These are phyloP conservation scores for Dryomyza anilis DNA, from an alignment of 2,888 invertebrate species.

Conservation along the genomic window DNA sequence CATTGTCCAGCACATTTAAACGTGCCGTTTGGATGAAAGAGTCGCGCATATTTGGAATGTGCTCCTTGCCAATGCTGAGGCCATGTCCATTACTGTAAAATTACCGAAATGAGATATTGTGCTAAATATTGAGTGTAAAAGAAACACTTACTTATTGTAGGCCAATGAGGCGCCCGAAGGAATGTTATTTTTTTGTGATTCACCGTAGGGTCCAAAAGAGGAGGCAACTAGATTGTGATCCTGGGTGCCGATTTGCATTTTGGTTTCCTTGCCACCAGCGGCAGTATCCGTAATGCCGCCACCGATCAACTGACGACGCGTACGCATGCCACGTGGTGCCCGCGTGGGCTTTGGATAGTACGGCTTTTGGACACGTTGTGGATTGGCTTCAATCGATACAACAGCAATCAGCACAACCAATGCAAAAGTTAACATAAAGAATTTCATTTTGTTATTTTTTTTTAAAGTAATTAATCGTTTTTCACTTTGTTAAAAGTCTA, in stretches of 20 bases:
- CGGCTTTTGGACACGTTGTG: too few species aligned
- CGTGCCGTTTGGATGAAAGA: conserved; percentile 35
- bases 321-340: too few species aligned
- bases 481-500: too few species aligned
- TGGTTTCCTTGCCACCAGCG: conserved; percentile 47
- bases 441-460: not conserved
- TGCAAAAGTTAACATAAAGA: conserved; percentile 28
- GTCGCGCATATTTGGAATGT: conserved; percentile 38
- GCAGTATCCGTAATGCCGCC: conserved; percentile 46
- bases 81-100: conserved; percentile 36
- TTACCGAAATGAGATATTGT: not conserved
- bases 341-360: too few species aligned
- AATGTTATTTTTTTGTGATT: too few species aligned
- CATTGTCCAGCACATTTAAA: conserved; percentile 46
- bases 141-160: conserved; percentile 37
- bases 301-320: conserved; percentile 34
- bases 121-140: too few species aligned
- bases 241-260: conserved; percentile 45
- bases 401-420: conserved; percentile 13
- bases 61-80: conserved; percentile 32
- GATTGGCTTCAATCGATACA: too few species aligned
- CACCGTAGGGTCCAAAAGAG: too few species aligned
- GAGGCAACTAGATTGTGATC: conserved; percentile 48
- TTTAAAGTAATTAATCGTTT: too few species aligned
- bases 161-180: conserved; percentile 37